These are phyloP conservation scores for Benthosema pterotum DNA, from an alignment of 2,797 vertebrate species.

Conservation along the genomic window DNA sequence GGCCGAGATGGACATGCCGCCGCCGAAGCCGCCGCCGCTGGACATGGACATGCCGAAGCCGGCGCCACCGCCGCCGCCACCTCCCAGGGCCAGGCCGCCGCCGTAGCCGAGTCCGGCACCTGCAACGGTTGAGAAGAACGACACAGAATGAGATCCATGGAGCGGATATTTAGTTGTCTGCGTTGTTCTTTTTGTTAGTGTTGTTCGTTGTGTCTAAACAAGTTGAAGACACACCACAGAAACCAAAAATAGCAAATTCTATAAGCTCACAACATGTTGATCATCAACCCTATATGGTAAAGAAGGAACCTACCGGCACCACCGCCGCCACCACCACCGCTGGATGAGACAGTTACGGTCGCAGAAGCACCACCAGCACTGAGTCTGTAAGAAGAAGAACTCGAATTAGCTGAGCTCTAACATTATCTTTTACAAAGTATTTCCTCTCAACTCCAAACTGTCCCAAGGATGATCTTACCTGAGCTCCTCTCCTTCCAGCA, in stretches of 20 bases:
- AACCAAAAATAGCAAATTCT: too few species aligned
- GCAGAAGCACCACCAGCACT: conserved; percentile 24
- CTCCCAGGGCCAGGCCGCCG: too few species aligned
- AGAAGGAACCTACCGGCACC: conserved; percentile 45
- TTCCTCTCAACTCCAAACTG: neutral
- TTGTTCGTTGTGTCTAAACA: too few species aligned
- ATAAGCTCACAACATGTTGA: too few species aligned
- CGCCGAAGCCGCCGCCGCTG: conserved; percentile 16
- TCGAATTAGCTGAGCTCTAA: neutral
- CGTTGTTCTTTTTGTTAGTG: too few species aligned
- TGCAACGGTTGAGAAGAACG: conserved; percentile 31
- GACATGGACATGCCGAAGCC: too few species aligned
- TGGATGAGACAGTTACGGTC: conserved; percentile 73
- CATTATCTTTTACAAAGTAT: neutral
- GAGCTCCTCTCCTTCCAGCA: conserved; percentile 86
- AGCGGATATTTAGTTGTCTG: too few species aligned
- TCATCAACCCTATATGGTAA: too few species aligned
- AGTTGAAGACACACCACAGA: too few species aligned
- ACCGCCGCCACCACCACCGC: too few species aligned
- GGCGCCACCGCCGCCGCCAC: conserved; percentile 48
- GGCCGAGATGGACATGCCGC: rapidly evolving
- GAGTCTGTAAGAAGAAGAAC: conserved; percentile 65
- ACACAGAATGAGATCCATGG: neutral
- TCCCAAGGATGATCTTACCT: conserved; percentile 67
- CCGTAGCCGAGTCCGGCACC: neutral